phyloP scores from a whole-genome alignment of 2,888 invertebrate species.

The Leistus spinibarbis region DNA sequence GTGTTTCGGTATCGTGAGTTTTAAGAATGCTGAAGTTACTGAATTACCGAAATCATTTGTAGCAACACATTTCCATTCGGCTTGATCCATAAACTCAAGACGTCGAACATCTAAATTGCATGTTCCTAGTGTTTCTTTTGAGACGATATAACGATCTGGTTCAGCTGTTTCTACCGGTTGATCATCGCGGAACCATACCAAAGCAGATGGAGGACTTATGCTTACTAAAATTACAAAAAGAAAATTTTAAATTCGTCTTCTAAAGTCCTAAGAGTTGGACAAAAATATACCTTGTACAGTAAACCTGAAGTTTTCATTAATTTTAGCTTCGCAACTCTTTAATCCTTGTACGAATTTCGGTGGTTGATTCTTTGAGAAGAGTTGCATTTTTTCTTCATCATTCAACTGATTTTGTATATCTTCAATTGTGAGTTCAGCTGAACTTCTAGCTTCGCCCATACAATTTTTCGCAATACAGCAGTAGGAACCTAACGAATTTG shows the following conservation, averaged over 20 bases:
- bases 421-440: constrained; percentile 86
- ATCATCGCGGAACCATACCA: constrained; percentile 90
- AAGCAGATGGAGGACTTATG: constrained; percentile 77
- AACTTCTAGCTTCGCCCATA: constrained; percentile 88
- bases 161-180: constrained; percentile 71
- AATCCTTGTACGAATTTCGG: constrained; percentile 83
- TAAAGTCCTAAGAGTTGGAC: background rate
- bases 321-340: constrained; percentile 81
- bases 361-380: constrained; percentile 78
- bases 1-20: constrained; percentile 83
- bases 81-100: constrained; percentile 83
- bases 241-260: constrained; percentile 17
- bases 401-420: constrained; percentile 89
- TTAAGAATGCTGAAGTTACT: constrained; percentile 80
- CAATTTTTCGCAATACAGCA: constrained; percentile 89
- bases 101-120: constrained; percentile 75
- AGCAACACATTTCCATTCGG: constrained; percentile 91
- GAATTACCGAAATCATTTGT: constrained; percentile 89
- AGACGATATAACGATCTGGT: constrained; percentile 69
- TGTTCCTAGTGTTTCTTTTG: constrained; percentile 71
- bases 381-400: constrained; percentile 80
- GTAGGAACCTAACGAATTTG: constrained; percentile 87
- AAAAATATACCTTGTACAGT: constrained; percentile 72
- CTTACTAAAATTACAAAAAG: constrained; percentile 64
- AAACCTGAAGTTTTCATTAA: constrained; percentile 82